Evolutionary conservation across 1,140 invertebrate genomes (phyloP), one percentile per base, ranked within the genome.

Genomic region (Metopolophium dirhodum): DNA sequence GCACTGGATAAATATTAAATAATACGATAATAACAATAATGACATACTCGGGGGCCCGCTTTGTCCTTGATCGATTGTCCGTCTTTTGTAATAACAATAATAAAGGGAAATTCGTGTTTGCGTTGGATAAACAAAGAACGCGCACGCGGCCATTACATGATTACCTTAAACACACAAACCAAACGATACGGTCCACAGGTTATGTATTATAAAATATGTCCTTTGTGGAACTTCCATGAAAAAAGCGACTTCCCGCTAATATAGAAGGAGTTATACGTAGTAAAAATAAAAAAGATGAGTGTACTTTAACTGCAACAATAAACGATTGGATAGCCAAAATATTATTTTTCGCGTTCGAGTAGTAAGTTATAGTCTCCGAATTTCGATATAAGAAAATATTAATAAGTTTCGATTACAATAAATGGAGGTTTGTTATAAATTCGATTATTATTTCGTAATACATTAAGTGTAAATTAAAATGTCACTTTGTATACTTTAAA

Each of bases 81-180:
- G 91, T 93, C 91, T 83, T 93, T 89, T 89, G 88, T 89, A 90
- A 83, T 57, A 93, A 85, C 61, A 85, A 93, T 86, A 93, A 93
- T 93, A 86, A 57, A 93, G 68, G 90, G 90, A 83, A 92, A 92
- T 93, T 83, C 26, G 45, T 93, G 91, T 93, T 93, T 93, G 51
- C 77, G 22, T 57, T 57, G 82, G 82, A 26, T 93, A 85, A 83
- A 93, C 91, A 93, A 93, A 85, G 68, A 83, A 41, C 47, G 49
- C 77, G 41, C n/a, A 54, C 45, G 37, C 35, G 82, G 91, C 91
- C 91, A 93, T 93, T 93, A 93, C 91, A 93, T 93, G 91, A 93
- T 93, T 93, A 93, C 91, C 91, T 93, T 93, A 93, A 93, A 93
- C 91, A 93, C 91, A 93, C 91, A 93, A 93, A 49, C 91, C 91